Conservation (phyloP, 2,888 invertebrate genomes). For the Hypena proboscidalis region DNA sequence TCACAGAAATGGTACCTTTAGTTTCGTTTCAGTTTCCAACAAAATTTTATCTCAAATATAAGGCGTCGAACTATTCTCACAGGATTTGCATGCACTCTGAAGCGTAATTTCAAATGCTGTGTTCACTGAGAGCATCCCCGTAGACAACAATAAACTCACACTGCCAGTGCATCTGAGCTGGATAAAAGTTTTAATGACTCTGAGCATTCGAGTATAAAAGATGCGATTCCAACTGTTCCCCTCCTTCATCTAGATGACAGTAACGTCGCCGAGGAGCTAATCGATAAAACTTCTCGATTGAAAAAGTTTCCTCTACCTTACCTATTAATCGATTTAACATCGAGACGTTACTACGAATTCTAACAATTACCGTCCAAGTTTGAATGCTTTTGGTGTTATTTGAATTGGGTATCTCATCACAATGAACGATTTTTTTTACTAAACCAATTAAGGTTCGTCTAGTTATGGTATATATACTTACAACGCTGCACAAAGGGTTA, state of each 20-base stretch:
- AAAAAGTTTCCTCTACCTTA: constrained; percentile 55
- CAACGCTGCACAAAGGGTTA: no score
- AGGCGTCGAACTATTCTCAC: constrained; percentile 21
- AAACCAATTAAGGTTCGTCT: no score
- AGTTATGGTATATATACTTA: no score
- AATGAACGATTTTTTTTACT: no score
- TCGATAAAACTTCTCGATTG: constrained; percentile 68
- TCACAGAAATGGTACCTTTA: no score
- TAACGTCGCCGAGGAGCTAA: constrained; percentile 52
- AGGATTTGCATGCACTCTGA: constrained; percentile 51
- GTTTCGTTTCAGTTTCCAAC: not conserved
- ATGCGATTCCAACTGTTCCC: constrained; percentile 51
- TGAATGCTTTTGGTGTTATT: constrained; percentile 6
- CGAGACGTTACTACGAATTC: constrained; percentile 31
- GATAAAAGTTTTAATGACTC: constrained; percentile 74
- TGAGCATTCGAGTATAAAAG: constrained; percentile 61
- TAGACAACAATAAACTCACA: constrained; percentile 62
- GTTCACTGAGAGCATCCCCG: constrained; percentile 57
- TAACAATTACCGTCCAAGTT: constrained; percentile 24
- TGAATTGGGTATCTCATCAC: no score
- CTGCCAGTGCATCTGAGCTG: constrained; percentile 62
- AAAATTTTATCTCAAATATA: constrained; percentile 24
- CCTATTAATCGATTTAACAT: constrained; percentile 48
- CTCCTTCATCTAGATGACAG: constrained; percentile 55
- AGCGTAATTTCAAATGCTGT: constrained; percentile 60